A percentile compares a stretch with the other conserved stretches of the same genome.
These are phyloP conservation scores for Emydocephalus ijimae DNA, from an alignment of 2,113 vertebrate species.

Conservation along the genomic window DNA sequence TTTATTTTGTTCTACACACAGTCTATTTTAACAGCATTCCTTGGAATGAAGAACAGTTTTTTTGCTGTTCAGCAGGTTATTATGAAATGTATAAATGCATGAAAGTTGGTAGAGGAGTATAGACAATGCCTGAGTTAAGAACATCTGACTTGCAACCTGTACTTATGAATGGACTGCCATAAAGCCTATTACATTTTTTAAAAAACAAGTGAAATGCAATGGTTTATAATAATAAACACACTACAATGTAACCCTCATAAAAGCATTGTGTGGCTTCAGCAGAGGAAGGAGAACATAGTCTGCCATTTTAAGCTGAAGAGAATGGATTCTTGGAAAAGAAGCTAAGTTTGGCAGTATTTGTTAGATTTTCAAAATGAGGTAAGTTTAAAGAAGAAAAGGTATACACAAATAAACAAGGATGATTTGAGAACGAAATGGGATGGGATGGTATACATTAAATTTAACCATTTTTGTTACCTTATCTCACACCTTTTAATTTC, in stretches of 20 bases:
- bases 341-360: neutral
- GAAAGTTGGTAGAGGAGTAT: neutral
- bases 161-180: neutral
- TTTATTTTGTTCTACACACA: too few species aligned
- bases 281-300: neutral
- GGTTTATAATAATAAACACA: neutral
- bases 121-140: neutral
- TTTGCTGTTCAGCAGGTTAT: neutral
- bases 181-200: neutral
- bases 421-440: neutral
- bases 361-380: neutral
- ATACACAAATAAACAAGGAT: neutral
- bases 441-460: neutral
- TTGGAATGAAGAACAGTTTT: neutral
- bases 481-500: neutral
- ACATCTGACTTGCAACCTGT: neutral
- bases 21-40: too few species aligned
- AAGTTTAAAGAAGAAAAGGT: neutral
- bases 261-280: neutral
- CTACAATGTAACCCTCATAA: neutral
- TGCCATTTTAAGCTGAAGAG: neutral
- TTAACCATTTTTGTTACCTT: neutral
- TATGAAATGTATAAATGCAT: neutral
- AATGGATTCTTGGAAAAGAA: neutral
- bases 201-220: neutral